Percentiles rank a stretch among this genome's conserved stretches.
Conservation (phyloP, 2,113 vertebrate species). For the Anser brachyrhynchus region DNA sequence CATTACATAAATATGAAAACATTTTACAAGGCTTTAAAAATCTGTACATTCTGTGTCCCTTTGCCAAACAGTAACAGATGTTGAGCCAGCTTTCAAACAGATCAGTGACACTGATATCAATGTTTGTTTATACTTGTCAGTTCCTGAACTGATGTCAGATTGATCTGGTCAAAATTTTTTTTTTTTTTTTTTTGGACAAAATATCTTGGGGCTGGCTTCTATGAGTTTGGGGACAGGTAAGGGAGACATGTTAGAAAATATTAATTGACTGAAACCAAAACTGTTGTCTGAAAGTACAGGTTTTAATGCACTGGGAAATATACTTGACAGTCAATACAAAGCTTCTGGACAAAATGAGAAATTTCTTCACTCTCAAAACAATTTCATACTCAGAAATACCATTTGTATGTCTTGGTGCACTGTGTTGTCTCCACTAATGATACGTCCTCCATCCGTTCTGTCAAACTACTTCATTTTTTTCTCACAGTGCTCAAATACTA, state of each 20-base stretch:
- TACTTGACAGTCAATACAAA: not conserved
- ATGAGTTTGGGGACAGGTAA: not conserved
- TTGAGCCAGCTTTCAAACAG: slow-evolving; percentile 31
- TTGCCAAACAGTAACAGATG: slow-evolving; percentile 50
- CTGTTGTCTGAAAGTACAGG: not conserved
- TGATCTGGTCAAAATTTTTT: not conserved
- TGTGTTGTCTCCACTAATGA: not conserved
- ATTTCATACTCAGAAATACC: not conserved
- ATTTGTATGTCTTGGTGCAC: not conserved
- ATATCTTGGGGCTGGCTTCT: not conserved
- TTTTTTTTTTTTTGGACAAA: not conserved
- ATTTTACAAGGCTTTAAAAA: slow-evolving; percentile 33
- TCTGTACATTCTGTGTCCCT: not conserved
- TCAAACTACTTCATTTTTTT: not conserved
- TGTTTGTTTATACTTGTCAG: not conserved
- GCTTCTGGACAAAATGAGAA: not conserved
- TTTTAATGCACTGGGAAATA: not conserved
- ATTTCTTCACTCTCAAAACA: not conserved
- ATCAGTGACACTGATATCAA: not conserved
- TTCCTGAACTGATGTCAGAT: not conserved
- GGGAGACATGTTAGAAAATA: not conserved
- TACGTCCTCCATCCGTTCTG: not conserved
- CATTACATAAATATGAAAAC: slow-evolving; percentile 28
- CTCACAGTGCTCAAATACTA: not conserved
- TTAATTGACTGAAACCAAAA: not conserved